These are phyloP conservation scores for Cairina moschata DNA, from an alignment of 2,113 vertebrate species.

Conservation along the genomic window DNA sequence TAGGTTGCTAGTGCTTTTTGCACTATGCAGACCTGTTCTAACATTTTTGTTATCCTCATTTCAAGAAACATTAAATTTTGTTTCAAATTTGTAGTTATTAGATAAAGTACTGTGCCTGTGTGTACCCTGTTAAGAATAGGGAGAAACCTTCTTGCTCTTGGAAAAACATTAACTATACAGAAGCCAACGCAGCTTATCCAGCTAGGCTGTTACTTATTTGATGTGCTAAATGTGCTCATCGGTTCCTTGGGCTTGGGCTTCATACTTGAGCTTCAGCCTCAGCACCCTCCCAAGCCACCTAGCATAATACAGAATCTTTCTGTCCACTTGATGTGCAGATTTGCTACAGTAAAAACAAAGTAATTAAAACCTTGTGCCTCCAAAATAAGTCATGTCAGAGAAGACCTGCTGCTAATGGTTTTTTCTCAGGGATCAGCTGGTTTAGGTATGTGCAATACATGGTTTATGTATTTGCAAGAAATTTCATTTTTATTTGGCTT, in stretches of 20 bases:
- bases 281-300: neutral
- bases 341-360: neutral
- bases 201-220: neutral
- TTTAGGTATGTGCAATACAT: neutral
- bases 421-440: neutral
- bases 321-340: neutral
- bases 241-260: fast-evolving
- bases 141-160: neutral
- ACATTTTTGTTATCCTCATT: neutral
- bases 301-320: neutral
- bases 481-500: neutral
- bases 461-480: neutral
- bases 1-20: neutral
- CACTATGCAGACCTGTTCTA: neutral
- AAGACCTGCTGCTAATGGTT: neutral
- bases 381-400: neutral
- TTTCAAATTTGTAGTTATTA: neutral
- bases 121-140: neutral
- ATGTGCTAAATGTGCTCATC: neutral
- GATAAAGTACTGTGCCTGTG: neutral
- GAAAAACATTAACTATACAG: neutral
- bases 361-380: neutral
- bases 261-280: neutral
- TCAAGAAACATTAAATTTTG: neutral
- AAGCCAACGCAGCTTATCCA: neutral